Base-by-base conservation (phyloP, 2,113 vertebrate species). In the Chinchilla lanigera region DNA sequence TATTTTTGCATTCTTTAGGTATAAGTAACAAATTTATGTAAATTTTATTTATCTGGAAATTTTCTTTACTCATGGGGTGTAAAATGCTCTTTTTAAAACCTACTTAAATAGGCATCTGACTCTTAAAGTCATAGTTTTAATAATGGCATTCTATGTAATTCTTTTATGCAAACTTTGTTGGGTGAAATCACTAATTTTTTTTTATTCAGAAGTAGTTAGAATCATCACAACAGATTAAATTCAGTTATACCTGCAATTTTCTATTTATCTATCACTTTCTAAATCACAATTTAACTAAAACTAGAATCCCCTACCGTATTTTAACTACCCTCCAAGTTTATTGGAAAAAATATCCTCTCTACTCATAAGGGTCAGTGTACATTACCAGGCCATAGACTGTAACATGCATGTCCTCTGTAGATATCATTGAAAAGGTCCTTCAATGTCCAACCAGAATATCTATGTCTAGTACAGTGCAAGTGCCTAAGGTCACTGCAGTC, bases 341-440 rank as follows among this genome's bases (percentile, higher is more conserved):
- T 12, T 83, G 19, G 87, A 14, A 26, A 47, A 5, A 90, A 58
- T 44, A 44, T 0, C 24, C 4, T 44, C 8, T 86, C 17, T 50
- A 52, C 9, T 91, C 28, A 33, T 33, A 50, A 54, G 4, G 5
- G 47, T 84, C 13, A 69, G 24, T 77, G 13, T 56, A 83, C 7
- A 20, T 12, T 60, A 26, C 0, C 3, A 44, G 1, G 2, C 20
- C 7, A 28, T 20, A 56, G 14, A 5, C 41, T 50, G 2, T 38
- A 38, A 38, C 69, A 12, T n/a, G 2, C 16, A 47, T 9, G 7
- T 2, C 8, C 1, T 95, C 38, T 80, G 8, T 3, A 13, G 1
- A n/a, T 73, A 35, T 60, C 5, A 28, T 44, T 69, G 12, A 33
- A 93, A 93, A 89, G 2, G 2, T 3, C 8, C 1, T 71, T 58